Conservation (phyloP, 92 coral and sea anemone species). For the Porites lobata region DNA sequence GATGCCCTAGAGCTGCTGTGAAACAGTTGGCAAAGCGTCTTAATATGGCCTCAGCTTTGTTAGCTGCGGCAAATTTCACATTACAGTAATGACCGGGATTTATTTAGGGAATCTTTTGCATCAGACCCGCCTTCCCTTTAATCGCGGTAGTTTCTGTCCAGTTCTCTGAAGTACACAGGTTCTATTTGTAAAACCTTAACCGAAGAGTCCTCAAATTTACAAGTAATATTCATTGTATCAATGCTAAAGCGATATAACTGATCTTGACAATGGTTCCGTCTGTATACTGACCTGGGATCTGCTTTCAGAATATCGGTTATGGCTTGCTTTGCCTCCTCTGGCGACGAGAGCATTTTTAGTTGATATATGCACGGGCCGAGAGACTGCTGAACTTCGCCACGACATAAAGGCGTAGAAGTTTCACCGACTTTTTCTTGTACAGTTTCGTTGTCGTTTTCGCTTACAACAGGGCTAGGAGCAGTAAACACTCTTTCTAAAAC, state of each 20-base stretch:
- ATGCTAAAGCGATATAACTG: conserved; percentile 70
- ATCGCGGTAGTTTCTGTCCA: not conserved
- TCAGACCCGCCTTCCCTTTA: not conserved
- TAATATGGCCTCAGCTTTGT: not conserved
- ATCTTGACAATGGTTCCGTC: conserved; percentile 62
- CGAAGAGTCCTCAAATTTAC: conserved; percentile 52
- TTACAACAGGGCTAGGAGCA: not conserved
- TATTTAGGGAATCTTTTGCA: not conserved
- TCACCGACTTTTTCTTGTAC: not conserved
- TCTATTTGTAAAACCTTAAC: conserved; percentile 63
- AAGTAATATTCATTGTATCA: conserved; percentile 69
- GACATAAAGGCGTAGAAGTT: not conserved
- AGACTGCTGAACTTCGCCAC: not conserved
- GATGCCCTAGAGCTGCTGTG: not conserved
- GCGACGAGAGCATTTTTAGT: conserved; percentile 57
- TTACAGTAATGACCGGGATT: not conserved
- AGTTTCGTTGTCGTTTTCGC: not conserved
- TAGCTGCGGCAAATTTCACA: not conserved
- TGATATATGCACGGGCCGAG: conserved; percentile 44
- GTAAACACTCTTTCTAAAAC: not conserved
- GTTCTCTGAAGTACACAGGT: conserved; percentile 40
- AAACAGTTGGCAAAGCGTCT: no score
- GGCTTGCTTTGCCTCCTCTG: conserved; percentile 56
- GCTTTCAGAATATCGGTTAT: conserved; percentile 60
- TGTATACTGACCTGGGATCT: conserved; percentile 76